These are phyloP conservation scores for Propithecus deckenii DNA, from an alignment of 2,797 vertebrate genomes.

Conservation along the genomic window DNA sequence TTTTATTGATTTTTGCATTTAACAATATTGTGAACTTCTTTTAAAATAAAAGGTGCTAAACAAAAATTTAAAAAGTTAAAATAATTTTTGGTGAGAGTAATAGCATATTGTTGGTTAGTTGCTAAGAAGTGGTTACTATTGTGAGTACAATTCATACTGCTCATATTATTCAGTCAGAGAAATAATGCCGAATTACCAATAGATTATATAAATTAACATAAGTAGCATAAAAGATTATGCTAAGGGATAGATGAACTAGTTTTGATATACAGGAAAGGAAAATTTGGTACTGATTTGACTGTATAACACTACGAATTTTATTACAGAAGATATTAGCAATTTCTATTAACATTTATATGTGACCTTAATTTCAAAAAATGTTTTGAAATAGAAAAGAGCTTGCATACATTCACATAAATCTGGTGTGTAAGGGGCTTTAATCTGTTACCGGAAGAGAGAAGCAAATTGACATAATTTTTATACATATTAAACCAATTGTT, in stretches of 20 bases:
- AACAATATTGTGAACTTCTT: constrained; percentile 4
- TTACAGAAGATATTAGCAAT: constrained; percentile 44
- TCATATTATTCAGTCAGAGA: constrained; percentile 58
- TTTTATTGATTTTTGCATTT: constrained; percentile 34
- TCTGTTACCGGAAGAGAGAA: constrained; percentile 42
- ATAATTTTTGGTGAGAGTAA: constrained; percentile 21
- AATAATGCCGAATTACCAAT: constrained; percentile 72
- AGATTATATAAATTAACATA: constrained; percentile 71
- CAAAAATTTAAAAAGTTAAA: constrained; percentile 49
- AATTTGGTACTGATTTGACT: constrained; percentile 24
- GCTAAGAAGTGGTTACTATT: constrained; percentile 66
- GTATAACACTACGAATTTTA: constrained; percentile 55
- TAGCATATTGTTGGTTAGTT: constrained; percentile 57
- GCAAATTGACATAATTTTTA: constrained; percentile 50
- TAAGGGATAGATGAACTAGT: constrained; percentile 58
- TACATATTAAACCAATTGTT: constrained; percentile 65
- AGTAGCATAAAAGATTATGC: constrained; percentile 62
- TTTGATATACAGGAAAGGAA: constrained; percentile 43
- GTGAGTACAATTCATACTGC: constrained; percentile 77
- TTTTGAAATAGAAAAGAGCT: constrained; percentile 55
- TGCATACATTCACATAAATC: constrained; percentile 62
- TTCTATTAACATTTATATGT: constrained; percentile 73
- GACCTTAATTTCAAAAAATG: constrained; percentile 68
- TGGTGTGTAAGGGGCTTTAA: constrained; percentile 48
- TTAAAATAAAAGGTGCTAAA: constrained; percentile 34